Evolutionary conservation across 2,113 vertebrate species (phyloP).

Genomic region (Orthonyx spaldingii): DNA sequence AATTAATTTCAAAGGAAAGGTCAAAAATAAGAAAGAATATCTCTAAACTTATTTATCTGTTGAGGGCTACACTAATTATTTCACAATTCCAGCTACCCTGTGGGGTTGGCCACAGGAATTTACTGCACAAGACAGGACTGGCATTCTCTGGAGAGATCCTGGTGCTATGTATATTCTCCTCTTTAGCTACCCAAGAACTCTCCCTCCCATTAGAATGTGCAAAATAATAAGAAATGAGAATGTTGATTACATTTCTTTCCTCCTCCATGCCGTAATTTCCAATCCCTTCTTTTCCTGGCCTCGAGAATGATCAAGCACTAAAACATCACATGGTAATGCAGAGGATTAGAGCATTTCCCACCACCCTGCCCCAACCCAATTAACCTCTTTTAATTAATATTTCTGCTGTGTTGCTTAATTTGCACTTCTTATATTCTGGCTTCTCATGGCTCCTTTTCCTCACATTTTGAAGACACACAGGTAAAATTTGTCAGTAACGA

Average conservation of each 20-base stretch:
- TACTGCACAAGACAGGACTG: not conserved
- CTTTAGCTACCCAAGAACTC: not conserved
- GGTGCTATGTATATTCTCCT: not conserved
- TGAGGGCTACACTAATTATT: not conserved
- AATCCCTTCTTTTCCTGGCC: not conserved
- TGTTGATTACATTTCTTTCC: not conserved
- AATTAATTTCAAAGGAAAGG: not conserved
- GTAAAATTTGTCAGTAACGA: not conserved
- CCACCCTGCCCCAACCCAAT: slow-evolving; percentile 4
- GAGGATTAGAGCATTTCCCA: slow-evolving; percentile 24
- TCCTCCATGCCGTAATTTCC: not conserved
- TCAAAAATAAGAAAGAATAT: not conserved
- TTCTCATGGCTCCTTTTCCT: not conserved
- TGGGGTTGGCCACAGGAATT: not conserved
- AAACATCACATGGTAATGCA: not conserved
- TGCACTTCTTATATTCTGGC: not conserved
- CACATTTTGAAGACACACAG: not conserved
- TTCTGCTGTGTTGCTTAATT: slow-evolving; percentile 15
- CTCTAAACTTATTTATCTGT: not conserved
- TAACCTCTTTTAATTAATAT: slow-evolving; percentile 55
- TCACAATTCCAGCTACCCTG: not conserved
- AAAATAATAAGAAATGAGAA: not conserved
- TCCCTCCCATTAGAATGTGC: not conserved
- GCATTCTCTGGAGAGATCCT: not conserved
- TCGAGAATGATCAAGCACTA: not conserved